Base-by-base conservation (phyloP, 2,888 invertebrate genomes). In the Agonum fuliginosum region DNA sequence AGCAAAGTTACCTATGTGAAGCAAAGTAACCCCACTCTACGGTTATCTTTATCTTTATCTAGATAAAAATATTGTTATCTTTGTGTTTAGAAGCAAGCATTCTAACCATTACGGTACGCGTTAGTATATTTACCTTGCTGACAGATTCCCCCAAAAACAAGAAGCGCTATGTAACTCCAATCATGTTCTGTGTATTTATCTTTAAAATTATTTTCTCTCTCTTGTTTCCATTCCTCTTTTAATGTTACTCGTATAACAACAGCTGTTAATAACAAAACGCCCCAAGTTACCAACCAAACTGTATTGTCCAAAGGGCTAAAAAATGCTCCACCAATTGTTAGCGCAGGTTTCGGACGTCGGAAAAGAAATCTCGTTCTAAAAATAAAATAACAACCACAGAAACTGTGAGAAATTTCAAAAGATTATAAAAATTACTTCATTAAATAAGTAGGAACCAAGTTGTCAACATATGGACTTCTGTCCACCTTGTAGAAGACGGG, bases 401-500 rank as follows among this genome's bases (percentile, higher is more conserved):
- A 5, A 5, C 2, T 41, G 41, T 1, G 1, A n/a, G n/a, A n/a
- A n/a, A n/a, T 46, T 14, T 12, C 3, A 46, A 17, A 46, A 6
- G n/a, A n/a, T 12, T 43, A 43, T 0, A 2, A 43, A 17, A 6
- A n/a, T 65, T 34, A 75, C 75, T 51, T 75, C 51, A 75, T 65
- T 17, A 37, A 8, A 67, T 48, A 75, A n/a, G 67, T 67, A 8
- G 75, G 48, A 10, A 58, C 10, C 10, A 75, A 27, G 22, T 62
- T 85, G 79, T 84, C 85, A 3, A 85, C 81, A 30, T 82, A 80
- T 2, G 86, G 86, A 65, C 87, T 76, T 81, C 93, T 87, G 81
- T 93, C 93, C n/a, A 86, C 83, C 82, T 91, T 89, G 83, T 90
- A 91, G 86, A 92, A 91, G 65, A 92, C 86, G 0, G 93, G 91